Conservation (phyloP, 2,113 vertebrate genomes). For the Vidua chalybeata region DNA sequence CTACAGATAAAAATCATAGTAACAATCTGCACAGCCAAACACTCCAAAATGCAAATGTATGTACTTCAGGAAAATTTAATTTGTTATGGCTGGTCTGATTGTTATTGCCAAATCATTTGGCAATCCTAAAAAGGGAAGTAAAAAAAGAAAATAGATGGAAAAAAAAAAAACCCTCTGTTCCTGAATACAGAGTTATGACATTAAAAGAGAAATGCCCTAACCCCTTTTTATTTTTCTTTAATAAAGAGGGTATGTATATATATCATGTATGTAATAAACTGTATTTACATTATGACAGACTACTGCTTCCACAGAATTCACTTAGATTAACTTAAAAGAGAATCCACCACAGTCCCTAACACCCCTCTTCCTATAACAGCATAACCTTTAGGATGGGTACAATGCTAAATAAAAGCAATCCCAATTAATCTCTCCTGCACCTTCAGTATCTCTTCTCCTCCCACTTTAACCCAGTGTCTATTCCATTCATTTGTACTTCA, state of each 20-base stretch:
- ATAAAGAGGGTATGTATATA: neutral
- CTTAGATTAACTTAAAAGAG: neutral
- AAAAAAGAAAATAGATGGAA: neutral
- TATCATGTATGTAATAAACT: neutral
- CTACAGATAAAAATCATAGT: neutral
- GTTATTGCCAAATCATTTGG: neutral
- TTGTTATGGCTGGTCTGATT: neutral
- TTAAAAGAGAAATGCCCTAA: neutral
- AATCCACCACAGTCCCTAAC: neutral
- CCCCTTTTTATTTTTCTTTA: neutral
- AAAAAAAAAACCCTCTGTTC: neutral
- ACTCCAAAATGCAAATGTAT: neutral
- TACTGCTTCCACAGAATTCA: neutral
- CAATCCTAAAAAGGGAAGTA: neutral
- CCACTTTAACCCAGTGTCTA: neutral
- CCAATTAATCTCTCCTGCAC: neutral
- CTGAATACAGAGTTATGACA: neutral
- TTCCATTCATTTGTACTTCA: neutral
- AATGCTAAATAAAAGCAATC: constrained; percentile 3
- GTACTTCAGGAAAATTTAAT: constrained; percentile 1
- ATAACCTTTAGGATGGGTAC: neutral
- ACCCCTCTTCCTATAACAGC: neutral
- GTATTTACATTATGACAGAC: neutral
- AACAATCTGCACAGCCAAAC: neutral
- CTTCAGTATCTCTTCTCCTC: neutral